Base-by-base conservation (phyloP, 1,140 invertebrate genomes). In the Neodiprion lecontei region DNA sequence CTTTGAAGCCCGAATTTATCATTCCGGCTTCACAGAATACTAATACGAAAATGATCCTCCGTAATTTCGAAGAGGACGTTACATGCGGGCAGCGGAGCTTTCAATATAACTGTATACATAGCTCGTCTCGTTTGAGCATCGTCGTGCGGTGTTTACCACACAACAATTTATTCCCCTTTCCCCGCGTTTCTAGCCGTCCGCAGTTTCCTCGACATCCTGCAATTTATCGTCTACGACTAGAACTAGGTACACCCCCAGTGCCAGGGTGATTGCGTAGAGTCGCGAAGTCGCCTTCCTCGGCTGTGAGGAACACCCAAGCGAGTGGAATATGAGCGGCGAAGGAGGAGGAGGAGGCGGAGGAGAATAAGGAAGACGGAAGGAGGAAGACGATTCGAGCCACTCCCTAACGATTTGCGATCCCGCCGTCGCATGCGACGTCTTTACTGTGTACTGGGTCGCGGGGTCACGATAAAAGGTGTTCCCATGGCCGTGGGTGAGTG, bases 251-350 rank as follows among this genome's bases (percentile, higher is more conserved):
- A 61, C 53, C 53, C 53, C 53, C n/a, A 61, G 53, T 3, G 53
- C 11, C 53, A 61, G 53, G 53, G 53, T 61, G 53, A 61, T 61
- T 61, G 53, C 53, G 53, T 61, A 61, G n/a, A 61, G 53, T 61
- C 53, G 53, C n/a, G n/a, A 9, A 61, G 2, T 40, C 28, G 28
- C 53, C 53, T 61, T 61, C 53, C 53, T 61, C n/a, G 53, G 53
- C 53, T 5, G 9, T 14, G 53, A 61, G n/a, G 11, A 61, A 61
- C 11, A 61, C 11, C n/a, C 9, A 61, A 17, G n/a, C 11, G 11
- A 17, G n/a, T 12, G 53, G 53, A 61, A 17, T 61, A 61, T 14
- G 53, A 61, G 28, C 28, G 53, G 11, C 4, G n/a, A 9, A 61
- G 11, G 53, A 61, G 53, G n/a, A 61, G 11, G n/a, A 61, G 53